These are phyloP conservation scores for Thunnus maccoyii DNA, from an alignment of 2,113 vertebrate species.

Conservation along the genomic window DNA sequence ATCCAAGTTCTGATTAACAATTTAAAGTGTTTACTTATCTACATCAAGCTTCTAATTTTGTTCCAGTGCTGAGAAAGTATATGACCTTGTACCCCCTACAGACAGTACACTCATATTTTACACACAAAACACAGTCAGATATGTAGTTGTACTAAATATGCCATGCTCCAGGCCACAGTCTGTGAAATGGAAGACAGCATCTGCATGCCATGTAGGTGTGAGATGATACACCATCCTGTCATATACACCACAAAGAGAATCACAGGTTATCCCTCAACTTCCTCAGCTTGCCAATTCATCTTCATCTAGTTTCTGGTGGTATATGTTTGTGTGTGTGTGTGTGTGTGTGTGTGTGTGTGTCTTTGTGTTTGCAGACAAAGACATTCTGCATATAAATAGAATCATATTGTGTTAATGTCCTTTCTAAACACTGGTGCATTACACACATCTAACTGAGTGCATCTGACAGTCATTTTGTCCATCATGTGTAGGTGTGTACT, in stretches of 20 bases:
- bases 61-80: neutral
- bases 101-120: neutral
- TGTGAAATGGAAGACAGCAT: neutral
- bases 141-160: neutral
- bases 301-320: neutral
- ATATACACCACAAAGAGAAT: neutral
- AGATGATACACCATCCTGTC: conserved; percentile 1
- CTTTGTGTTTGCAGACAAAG: conserved; percentile 23
- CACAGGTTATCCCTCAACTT: conserved; percentile 1
- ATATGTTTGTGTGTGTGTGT: no score
- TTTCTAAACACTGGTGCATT: conserved; percentile 21
- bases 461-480: conserved; percentile 35
- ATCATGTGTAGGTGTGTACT: conserved; percentile 35
- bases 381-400: neutral
- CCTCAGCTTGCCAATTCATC: neutral
- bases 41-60: no score
- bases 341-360: neutral
- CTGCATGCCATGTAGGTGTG: neutral
- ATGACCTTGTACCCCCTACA: neutral
- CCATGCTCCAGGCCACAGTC: neutral
- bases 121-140: neutral
- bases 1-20: no score
- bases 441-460: conserved; percentile 24
- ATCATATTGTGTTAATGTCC: conserved; percentile 27
- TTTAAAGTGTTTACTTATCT: no score